Percentiles rank a stretch among this genome's conserved stretches.
Conservation (phyloP, 1,140 invertebrate species). For the Drosophila parvula region DNA sequence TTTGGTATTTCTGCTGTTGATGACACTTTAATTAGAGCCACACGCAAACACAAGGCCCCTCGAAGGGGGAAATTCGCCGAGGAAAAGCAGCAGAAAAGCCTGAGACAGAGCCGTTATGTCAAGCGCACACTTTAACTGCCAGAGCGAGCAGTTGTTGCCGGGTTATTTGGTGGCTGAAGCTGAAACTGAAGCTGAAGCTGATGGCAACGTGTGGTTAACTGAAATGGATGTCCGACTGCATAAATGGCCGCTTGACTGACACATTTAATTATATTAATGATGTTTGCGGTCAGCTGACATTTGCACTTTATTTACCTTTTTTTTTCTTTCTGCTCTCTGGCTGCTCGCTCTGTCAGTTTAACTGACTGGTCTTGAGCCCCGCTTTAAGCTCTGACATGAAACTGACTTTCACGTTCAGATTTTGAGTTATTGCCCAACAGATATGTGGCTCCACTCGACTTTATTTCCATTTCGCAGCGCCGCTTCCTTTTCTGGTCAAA, state of each 20-base stretch:
- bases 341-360: constrained; percentile 59
- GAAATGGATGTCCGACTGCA: constrained; percentile 76
- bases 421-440: constrained; percentile 71
- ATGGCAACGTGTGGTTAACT: constrained; percentile 67
- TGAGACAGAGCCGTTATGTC: constrained; percentile 62
- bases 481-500: constrained; percentile 38
- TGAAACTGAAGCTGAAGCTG: constrained; percentile 4
- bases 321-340: constrained; percentile 16
- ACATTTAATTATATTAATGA: constrained; percentile 84
- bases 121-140: constrained; percentile 75
- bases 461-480: constrained; percentile 59
- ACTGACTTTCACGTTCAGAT: constrained; percentile 43
- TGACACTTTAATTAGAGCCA: constrained; percentile 82
- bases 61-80: constrained; percentile 10
- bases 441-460: constrained; percentile 42
- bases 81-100: constrained; percentile 27
- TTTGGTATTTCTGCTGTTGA: constrained; percentile 66
- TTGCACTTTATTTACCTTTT: constrained; percentile 81
- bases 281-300: constrained; percentile 83
- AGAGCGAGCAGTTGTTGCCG: constrained; percentile 47
- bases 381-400: constrained; percentile 41
- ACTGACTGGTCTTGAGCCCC: constrained; percentile 52
- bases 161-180: constrained; percentile 35
- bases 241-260: constrained; percentile 82
- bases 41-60: constrained; percentile 73